Base-by-base conservation (phyloP, 2,113 vertebrate species). In the Saguinus midas region DNA sequence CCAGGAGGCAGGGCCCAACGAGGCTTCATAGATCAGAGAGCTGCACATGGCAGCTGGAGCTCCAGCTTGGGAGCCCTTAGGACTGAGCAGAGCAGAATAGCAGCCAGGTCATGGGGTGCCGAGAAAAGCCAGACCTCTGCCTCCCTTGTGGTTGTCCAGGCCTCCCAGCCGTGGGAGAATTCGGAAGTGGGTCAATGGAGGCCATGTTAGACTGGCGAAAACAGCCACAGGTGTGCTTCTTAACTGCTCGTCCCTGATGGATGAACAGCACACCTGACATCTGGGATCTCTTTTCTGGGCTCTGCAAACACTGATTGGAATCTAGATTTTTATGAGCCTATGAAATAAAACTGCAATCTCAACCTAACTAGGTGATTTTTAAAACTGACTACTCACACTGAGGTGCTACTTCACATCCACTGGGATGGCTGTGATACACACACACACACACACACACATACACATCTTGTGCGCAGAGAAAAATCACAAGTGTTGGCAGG, bases 141-240 rank as follows among this genome's bases (percentile, higher is more conserved):
- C 83, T 80, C 58, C 83, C 50, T 17, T 20, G 9, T 27, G 35
- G 61, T 58, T 48, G 85, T 23, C 80, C 43, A 21, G 73, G 20
- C 55, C 0, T 11, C 50, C 20, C 27, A 55, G 76, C 61, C 52
- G 55, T 10, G 0, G 35, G 92, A 98, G 96, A 97, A 98, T 98
- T 98, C 91, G 80, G 96, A 98, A 97, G 80, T 48, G 35, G 80
- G 75, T 81, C 97, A 98, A 98, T 98, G 92, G 84, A 66, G 23
- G 29, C 45, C 45, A 43, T 37, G 8, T 11, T 10, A 27, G 27
- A 9, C 27, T 27, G 9, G 6, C 1, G 0, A 12, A n/a, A 12
- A n/a, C 18, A 78, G 83, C 79, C 57, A 35, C 8, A 3, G 55
- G 8, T 4, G 14, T 11, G 6, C 27, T 35, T 72, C 25, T 43